phyloP scores from a whole-genome alignment of 2,888 invertebrate species.

The Plemyria rubiginata region DNA sequence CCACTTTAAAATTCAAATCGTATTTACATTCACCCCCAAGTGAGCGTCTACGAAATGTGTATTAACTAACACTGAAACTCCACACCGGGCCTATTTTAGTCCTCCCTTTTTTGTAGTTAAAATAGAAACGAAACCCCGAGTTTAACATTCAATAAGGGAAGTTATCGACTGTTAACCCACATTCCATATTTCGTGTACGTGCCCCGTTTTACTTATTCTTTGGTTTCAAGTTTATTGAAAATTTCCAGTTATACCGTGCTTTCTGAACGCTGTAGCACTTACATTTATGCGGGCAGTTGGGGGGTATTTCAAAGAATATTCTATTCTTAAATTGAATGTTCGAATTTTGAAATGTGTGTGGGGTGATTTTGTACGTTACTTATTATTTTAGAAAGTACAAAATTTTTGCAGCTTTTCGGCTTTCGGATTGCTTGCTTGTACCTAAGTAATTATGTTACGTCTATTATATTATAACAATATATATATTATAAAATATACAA shows the following conservation, averaged over 20 bases:
- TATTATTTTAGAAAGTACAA: slow-evolving; percentile 1
- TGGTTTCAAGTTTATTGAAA: slow-evolving; percentile 43
- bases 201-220: slow-evolving; percentile 37
- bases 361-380: slow-evolving; percentile 3
- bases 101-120: slow-evolving; percentile 69
- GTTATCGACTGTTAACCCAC: slow-evolving; percentile 46
- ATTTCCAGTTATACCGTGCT: slow-evolving; percentile 34
- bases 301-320: slow-evolving; percentile 17
- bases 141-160: slow-evolving; percentile 72
- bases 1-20: slow-evolving; percentile 76
- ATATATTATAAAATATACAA: too few species aligned
- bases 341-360: slow-evolving; percentile 1
- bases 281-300: slow-evolving; percentile 11
- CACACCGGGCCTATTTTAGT: slow-evolving; percentile 68
- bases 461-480: too few species aligned
- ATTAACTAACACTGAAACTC: slow-evolving; percentile 64
- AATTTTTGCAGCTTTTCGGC: neutral
- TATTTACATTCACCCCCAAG: slow-evolving; percentile 76
- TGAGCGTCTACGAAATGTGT: slow-evolving; percentile 62
- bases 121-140: slow-evolving; percentile 71
- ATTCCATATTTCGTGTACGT: slow-evolving; percentile 47
- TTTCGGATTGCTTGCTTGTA: too few species aligned
- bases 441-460: too few species aligned
- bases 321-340: slow-evolving; percentile 13
- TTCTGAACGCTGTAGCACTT: slow-evolving; percentile 22